These are phyloP conservation scores for Pammene fasciana DNA, from an alignment of 2,888 invertebrate genomes.

Conservation along the genomic window DNA sequence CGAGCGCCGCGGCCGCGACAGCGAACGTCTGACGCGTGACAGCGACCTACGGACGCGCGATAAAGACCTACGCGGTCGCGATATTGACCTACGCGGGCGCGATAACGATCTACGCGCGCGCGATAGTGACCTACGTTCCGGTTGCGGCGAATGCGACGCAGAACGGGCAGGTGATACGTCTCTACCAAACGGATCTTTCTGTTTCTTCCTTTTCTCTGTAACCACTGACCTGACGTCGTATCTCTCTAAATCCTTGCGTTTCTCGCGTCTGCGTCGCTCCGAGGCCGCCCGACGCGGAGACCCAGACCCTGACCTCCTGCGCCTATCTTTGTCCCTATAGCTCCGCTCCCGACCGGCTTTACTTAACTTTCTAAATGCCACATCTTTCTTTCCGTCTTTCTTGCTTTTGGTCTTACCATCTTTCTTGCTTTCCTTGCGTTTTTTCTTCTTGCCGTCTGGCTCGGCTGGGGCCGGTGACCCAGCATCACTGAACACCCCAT, in stretches of 20 bases:
- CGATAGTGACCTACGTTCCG: conserved; percentile 48
- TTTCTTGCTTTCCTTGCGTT: conserved; percentile 49
- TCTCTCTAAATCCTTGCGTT: conserved; percentile 90
- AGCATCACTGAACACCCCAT: conserved; percentile 67
- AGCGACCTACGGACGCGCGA: conserved; percentile 48
- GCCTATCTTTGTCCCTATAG: conserved; percentile 86
- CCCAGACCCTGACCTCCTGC: conserved; percentile 49
- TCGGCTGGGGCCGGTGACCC: conserved; percentile 13
- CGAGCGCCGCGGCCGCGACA: conserved; percentile 47
- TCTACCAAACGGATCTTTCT: conserved; percentile 91
- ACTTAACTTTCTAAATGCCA: conserved; percentile 91
- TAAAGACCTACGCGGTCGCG: conserved; percentile 42
- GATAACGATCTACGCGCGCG: conserved; percentile 26
- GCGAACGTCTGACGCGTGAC: conserved; percentile 43
- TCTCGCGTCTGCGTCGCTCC: conserved; percentile 64
- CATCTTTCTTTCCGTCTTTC: conserved; percentile 77
- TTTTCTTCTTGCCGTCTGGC: conserved; percentile 25
- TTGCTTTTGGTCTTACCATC: conserved; percentile 60
- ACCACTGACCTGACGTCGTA: conserved; percentile 93
- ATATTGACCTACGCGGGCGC: conserved; percentile 36
- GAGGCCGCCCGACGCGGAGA: conserved; percentile 50
- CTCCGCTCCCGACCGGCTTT: conserved; percentile 90
- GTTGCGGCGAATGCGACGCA: conserved; percentile 44
- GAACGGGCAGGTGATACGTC: conserved; percentile 83
- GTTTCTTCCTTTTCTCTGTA: conserved; percentile 85